Evolutionary conservation across 2,888 invertebrate species (phyloP), one percentile per base, ranked within the genome.

Genomic region (Agrotis exclamationis): DNA sequence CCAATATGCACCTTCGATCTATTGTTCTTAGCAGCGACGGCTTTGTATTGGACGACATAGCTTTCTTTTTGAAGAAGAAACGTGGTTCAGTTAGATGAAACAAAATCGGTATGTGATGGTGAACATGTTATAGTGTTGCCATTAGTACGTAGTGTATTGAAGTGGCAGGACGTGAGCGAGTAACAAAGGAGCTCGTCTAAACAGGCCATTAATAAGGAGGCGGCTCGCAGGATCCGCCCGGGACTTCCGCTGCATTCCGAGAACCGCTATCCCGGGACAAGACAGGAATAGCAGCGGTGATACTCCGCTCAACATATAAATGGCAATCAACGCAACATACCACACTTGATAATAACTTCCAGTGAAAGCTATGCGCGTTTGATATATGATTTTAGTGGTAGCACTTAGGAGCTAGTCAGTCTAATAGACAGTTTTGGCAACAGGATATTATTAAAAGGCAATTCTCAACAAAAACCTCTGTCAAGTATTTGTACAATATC

Each of bases 201-300:
- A 95, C 95, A 95, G 95, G 93, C 91, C 95, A 96, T 96, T 95
- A 95, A 95, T 95, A 96, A 95, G 94, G 95, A 94, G 94, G 92
- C 93, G 94, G 94, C 91, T 92, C 90, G 90, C 90, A 90, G 89
- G 93, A 90, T 91, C 90, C 91, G 91, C 86, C 88, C 92, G 93
- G 93, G 92, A 93, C 95, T 94, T 95, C 95, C 95, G 95, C 89
- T 87, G 93, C 91, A 89, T 96, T 96, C 95, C 93, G 86, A 93
- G 95, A 96, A 95, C 89, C 88, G 90, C 92, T 91, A 90, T 89
- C 89, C 92, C 87, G 91, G 90, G 93, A 94, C 94, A 93, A 92
- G 95, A 93, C 95, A 91, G 92, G 95, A 95, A 95, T 95, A 96
- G 95, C 93, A 85, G 86, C 86, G 78, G 86, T 87, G 88, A 86